Conservation (phyloP, 37 sponge, comb jelly and placozoan species). For the Ianthella basta region DNA sequence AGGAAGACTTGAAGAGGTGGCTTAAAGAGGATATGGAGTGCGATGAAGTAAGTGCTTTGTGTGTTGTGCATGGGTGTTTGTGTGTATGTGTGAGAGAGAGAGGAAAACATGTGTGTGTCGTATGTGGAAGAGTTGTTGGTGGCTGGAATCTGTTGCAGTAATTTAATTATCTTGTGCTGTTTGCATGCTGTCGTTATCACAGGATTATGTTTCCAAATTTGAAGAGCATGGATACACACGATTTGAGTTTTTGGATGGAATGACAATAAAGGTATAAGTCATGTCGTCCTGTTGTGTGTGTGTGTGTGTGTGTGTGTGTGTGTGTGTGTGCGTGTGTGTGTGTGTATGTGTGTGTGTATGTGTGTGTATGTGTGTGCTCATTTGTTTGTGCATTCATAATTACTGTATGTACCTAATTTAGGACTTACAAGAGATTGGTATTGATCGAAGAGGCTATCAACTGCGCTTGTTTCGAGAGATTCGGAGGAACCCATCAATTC, state of each 20-base stretch:
- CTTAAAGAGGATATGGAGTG: neutral
- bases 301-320: too few species aligned
- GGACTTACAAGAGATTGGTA: conserved; percentile 76
- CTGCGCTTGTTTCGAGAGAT: conserved; percentile 60
- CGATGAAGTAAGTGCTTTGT: neutral
- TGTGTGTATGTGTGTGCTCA: too few species aligned
- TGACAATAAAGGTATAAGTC: conserved; percentile 33
- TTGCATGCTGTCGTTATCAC: neutral
- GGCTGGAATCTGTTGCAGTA: too few species aligned
- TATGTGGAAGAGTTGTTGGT: neutral
- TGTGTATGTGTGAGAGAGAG: too few species aligned
- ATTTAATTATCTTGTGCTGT: too few species aligned
- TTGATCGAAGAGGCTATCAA: conserved; percentile 57
- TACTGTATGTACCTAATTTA: neutral
- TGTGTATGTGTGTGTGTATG: too few species aligned
- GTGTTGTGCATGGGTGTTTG: too few species aligned
- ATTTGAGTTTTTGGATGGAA: conserved; percentile 40
- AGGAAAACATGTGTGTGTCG: too few species aligned
- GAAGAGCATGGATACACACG: conserved; percentile 56
- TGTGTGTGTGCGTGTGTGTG: too few species aligned
- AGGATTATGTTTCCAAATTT: conserved; percentile 51
- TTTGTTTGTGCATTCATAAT: neutral
- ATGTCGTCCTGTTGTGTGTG: neutral
- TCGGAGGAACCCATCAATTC: conserved; percentile 44
- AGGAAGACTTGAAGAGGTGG: neutral